These are phyloP conservation scores for Hoplodrina ambigua DNA, from an alignment of 2,888 invertebrate species.

Conservation along the genomic window DNA sequence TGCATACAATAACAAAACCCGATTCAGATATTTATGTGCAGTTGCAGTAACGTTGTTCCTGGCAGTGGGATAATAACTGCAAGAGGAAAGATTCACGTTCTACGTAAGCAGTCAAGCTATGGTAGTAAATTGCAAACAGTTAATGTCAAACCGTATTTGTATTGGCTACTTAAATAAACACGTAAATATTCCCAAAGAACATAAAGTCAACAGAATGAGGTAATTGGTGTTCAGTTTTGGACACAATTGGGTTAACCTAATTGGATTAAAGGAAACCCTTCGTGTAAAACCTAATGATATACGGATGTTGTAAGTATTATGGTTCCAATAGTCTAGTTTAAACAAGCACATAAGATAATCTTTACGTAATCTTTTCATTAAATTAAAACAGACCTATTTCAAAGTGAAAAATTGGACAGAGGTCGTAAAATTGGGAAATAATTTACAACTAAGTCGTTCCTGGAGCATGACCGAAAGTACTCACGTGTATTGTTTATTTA, in stretches of 20 bases:
- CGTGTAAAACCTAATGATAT: constrained; percentile 72
- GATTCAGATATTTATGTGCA: neutral
- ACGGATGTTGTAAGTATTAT: constrained; percentile 57
- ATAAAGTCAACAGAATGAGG: constrained; percentile 65
- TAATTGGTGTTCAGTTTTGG: constrained; percentile 79
- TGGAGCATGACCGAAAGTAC: constrained; percentile 31
- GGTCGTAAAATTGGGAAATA: constrained; percentile 41
- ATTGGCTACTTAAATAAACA: constrained; percentile 27
- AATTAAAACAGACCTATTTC: constrained; percentile 46
- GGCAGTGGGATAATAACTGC: neutral
- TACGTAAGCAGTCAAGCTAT: neutral
- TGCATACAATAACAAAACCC: neutral
- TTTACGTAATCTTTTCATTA: constrained; percentile 12
- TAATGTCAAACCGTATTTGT: constrained; percentile 20
- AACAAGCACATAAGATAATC: constrained; percentile 18
- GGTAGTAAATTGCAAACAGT: constrained; percentile 14
- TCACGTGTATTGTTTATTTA: constrained; percentile 29
- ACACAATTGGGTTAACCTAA: constrained; percentile 86
- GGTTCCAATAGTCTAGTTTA: constrained; percentile 41
- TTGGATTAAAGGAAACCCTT: constrained; percentile 86
- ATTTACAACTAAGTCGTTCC: constrained; percentile 35
- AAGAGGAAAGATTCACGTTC: neutral
- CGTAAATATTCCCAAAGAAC: constrained; percentile 59
- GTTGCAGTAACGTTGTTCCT: neutral
- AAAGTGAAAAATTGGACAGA: constrained; percentile 35